phyloP scores from a whole-genome alignment of 2,797 vertebrate species.

The Xyrichtys novacula region DNA sequence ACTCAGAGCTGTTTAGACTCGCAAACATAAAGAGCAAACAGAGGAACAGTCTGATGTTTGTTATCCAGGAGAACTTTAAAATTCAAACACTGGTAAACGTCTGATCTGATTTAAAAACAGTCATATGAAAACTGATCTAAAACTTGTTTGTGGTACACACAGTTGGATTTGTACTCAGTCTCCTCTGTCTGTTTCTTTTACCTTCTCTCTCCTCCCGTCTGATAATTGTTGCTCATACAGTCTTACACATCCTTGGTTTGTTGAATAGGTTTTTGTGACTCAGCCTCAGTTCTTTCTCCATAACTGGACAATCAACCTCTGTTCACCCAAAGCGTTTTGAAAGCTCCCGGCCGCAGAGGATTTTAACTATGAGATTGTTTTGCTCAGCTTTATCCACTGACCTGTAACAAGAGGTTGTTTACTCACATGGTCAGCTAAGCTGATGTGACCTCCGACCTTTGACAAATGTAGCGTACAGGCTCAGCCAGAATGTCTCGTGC shows the following conservation, averaged over 20 bases:
- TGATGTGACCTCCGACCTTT: constrained; percentile 46
- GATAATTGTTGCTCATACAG: not conserved
- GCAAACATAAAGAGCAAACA: constrained; percentile 31
- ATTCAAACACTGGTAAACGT: constrained; percentile 2
- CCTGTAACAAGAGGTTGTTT: constrained; percentile 44
- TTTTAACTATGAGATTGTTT: not conserved
- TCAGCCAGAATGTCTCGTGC: constrained; percentile 9
- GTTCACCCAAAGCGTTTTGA: not conserved
- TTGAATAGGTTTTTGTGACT: not conserved
- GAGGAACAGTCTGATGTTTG: not conserved
- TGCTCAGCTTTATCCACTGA: constrained; percentile 15
- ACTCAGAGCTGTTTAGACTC: constrained; percentile 31
- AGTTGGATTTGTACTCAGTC: not conserved
- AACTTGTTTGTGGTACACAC: not conserved
- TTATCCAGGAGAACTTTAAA: constrained; percentile 25
- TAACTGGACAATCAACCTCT: not conserved
- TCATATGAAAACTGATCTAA: constrained; percentile 2
- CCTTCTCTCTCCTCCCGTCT: not conserved
- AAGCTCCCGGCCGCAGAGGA: not conserved
- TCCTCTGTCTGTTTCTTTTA: not conserved
- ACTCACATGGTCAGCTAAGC: constrained; percentile 40
- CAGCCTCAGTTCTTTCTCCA: not conserved
- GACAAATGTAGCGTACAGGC: constrained; percentile 42
- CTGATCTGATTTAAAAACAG: constrained; percentile 13
- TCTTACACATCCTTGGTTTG: not conserved